phyloP scores from a whole-genome alignment of 1,140 invertebrate genomes.

The Drosophila takahashii region DNA sequence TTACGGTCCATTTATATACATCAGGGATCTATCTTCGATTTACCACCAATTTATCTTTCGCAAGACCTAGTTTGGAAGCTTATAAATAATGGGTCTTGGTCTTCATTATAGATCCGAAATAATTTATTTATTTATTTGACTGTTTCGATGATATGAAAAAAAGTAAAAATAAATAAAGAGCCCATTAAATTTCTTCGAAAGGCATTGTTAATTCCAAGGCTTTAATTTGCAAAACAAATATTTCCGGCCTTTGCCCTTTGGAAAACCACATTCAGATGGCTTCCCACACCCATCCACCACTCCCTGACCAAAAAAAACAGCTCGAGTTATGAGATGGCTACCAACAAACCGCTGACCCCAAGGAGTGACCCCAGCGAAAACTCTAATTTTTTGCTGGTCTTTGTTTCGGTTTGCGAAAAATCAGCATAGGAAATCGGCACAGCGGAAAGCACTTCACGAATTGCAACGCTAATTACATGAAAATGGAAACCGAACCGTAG shows the following conservation, averaged over 20 bases:
- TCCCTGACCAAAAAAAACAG: background rate
- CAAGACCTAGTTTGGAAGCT: slow-evolving; percentile 4
- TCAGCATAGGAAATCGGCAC: slow-evolving; percentile 56
- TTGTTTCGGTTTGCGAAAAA: slow-evolving; percentile 37
- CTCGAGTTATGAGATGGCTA: slow-evolving; percentile 38
- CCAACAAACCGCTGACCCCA: slow-evolving; percentile 23
- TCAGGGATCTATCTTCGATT: slow-evolving; percentile 5
- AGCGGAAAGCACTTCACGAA: slow-evolving; percentile 73
- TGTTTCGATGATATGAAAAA: no score
- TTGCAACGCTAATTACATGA: slow-evolving; percentile 79
- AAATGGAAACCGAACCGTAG: slow-evolving; percentile 56
- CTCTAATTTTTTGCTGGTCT: slow-evolving; percentile 26
- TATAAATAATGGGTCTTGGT: background rate
- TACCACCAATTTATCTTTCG: slow-evolving; percentile 13
- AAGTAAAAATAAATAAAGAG: background rate
- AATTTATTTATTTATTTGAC: background rate
- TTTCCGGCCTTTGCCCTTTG: background rate
- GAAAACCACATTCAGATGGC: background rate
- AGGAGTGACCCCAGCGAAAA: slow-evolving; percentile 43
- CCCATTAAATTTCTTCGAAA: background rate
- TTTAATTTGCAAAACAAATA: background rate
- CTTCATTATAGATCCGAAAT: no score
- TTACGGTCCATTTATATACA: slow-evolving; percentile 21
- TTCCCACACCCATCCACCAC: slow-evolving; percentile 5
- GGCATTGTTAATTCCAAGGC: background rate